Conservation (phyloP, 2,888 invertebrate genomes). For the Gymnoscelis rufifasciata region DNA sequence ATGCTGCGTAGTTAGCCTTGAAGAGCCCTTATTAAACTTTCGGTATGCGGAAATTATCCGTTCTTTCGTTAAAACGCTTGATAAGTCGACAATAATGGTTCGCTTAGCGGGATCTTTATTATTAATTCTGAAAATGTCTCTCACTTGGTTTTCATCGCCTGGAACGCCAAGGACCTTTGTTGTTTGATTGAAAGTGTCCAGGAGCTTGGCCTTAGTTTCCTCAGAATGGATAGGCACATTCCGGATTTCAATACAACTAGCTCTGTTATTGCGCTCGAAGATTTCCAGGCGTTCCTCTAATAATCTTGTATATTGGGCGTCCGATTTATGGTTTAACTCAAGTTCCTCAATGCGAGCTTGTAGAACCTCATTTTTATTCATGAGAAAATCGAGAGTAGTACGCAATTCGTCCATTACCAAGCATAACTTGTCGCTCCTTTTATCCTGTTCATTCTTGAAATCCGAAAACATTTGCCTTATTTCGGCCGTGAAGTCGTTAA, state of each 20-base stretch:
- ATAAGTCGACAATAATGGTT: not conserved
- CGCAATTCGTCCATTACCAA: not conserved
- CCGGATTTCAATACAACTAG: not conserved
- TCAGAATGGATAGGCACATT: not conserved
- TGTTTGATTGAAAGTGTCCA: not conserved
- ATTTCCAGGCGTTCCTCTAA: not conserved
- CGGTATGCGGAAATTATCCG: not conserved
- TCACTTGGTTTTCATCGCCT: not conserved
- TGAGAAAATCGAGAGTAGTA: not conserved
- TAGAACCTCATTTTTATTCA: not conserved
- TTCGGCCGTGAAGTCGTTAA: not conserved
- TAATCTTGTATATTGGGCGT: not conserved
- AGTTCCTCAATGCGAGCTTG: not conserved
- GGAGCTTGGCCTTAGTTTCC: not conserved
- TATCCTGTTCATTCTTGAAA: not conserved
- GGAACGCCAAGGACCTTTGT: not conserved
- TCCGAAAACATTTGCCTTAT: not conserved
- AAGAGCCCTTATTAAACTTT: not conserved
- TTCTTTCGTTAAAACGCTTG: not conserved
- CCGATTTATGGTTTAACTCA: not conserved
- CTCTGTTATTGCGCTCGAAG: not conserved
- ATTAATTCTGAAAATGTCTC: not conserved
- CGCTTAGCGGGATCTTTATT: not conserved
- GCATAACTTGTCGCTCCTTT: not conserved
- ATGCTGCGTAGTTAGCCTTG: not conserved